Base-by-base conservation (phyloP, 1,140 invertebrate genomes). In the Ericerus pela region DNA sequence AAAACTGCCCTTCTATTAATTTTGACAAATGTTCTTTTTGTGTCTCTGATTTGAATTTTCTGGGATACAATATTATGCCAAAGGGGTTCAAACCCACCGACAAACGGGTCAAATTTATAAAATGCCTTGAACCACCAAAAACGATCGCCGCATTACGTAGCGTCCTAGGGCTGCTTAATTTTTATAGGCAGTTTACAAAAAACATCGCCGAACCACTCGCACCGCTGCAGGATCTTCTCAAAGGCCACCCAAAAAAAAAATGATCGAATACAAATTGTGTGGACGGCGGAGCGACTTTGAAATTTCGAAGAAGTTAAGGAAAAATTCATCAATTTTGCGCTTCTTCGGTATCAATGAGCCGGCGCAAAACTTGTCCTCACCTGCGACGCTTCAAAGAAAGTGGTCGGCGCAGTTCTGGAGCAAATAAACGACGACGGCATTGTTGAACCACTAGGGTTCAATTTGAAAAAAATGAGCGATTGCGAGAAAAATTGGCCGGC, bases 121-220 rank as follows among this genome's bases (percentile, higher is more conserved):
- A 27, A 16, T 26, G 62, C 8, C 68, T 59, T 56, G 64, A 62
- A 22, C 51, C 55, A 20, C 67, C 66, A 22, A 59, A 57, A 61
- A 64, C 53, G 8, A 54, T 43, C 1, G 66, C 64, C 58, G 59
- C 64, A 28, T 59, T 68, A 11, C 67, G 64, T 62, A 58, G 59
- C 0, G 67, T 70, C 53, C 36, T 70, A 8, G 69, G 68, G 5
- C 33, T 70, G 31, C 55, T 62, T 1, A 59, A 61, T 14, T 72
- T 70, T 52, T 72, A 67, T 56, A 54, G 70, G 12, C 55, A 62
- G 12, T 68, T 68, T 55, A 66, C 70, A 2, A 18, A 43, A 18
- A 26, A 58, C n/a, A 69, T 66, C 58, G 53, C 69, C 0, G 52
- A 58, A 0, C 59, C 66, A 33, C 58, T 66, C 51, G 58, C 64